Conservation (phyloP, 2,113 vertebrate species). For the Dendrocopos noguchii region DNA sequence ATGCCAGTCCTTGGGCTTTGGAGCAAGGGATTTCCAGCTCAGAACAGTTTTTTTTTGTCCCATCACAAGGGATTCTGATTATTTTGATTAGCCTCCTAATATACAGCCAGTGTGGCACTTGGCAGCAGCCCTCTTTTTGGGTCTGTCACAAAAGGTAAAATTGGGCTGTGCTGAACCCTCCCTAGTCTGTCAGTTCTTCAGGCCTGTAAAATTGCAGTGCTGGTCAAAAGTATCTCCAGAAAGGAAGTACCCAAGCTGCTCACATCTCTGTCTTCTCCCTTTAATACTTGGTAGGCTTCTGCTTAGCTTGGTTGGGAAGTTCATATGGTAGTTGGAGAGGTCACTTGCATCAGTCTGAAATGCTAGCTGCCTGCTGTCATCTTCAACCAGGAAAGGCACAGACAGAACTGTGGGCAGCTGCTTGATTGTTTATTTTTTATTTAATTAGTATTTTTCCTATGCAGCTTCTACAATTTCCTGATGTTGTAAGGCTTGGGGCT, state of each 20-base stretch:
- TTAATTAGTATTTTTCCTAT: background rate
- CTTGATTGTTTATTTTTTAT: background rate
- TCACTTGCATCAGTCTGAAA: background rate
- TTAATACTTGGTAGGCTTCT: conserved; percentile 33
- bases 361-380: conserved; percentile 8
- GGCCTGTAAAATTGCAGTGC: fast-evolving
- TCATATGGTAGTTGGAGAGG: conserved; percentile 1
- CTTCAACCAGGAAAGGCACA: background rate
- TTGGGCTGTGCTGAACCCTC: background rate
- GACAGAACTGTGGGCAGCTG: background rate
- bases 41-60: background rate
- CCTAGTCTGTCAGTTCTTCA: background rate
- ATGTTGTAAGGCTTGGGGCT: background rate
- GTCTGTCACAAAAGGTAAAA: background rate
- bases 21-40: background rate
- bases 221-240: conserved; percentile 39
- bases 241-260: conserved; percentile 1
- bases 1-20: background rate
- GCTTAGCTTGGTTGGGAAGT: conserved; percentile 25
- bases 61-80: background rate
- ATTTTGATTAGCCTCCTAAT: background rate
- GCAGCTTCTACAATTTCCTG: background rate
- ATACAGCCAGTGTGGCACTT: background rate
- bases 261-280: conserved; percentile 15
- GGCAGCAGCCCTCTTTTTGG: background rate